These are phyloP conservation scores for Proctacanthus coquilletti DNA, from an alignment of 1,140 invertebrate genomes.

Conservation along the genomic window DNA sequence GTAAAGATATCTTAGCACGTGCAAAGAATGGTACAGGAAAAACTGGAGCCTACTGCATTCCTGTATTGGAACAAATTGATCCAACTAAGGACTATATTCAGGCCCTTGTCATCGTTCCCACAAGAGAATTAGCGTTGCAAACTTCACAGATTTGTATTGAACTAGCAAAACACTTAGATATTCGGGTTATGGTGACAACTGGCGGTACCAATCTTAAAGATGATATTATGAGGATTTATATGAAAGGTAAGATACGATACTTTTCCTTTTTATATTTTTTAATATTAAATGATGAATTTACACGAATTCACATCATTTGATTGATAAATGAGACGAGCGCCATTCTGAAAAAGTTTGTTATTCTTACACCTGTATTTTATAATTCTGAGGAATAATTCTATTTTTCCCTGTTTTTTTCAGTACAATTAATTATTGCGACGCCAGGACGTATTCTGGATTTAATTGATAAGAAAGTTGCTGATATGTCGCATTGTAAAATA, in stretches of 20 bases:
- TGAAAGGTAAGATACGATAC: conserved; percentile 54
- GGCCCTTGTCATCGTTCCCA: conserved; percentile 97
- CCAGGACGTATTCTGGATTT: conserved; percentile 98
- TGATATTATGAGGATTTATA: conserved; percentile 99
- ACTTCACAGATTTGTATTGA: conserved; percentile 99
- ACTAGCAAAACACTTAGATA: conserved; percentile 87
- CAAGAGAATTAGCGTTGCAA: conserved; percentile 95
- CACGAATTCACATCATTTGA: conserved; percentile 4
- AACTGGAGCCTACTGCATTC: conserved; percentile 98
- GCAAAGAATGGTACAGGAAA: conserved; percentile 99
- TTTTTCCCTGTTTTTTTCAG: conserved; percentile 35
- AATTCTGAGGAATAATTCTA: background rate
- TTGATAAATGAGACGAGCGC: conserved; percentile 3
- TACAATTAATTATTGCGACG: conserved; percentile 98
- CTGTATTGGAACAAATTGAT: conserved; percentile 91
- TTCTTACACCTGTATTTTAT: background rate
- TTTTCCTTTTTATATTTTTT: background rate
- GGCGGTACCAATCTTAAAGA: conserved; percentile 96
- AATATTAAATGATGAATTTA: conserved; percentile 1
- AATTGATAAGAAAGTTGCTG: conserved; percentile 97
- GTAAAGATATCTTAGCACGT: conserved; percentile 93
- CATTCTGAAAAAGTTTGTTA: background rate
- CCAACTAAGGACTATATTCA: conserved; percentile 80
- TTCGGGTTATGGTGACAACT: conserved; percentile 98
- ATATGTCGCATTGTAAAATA: conserved; percentile 91